Conservation (phyloP, 2,797 vertebrate species). For the Champsocephalus gunnari region DNA sequence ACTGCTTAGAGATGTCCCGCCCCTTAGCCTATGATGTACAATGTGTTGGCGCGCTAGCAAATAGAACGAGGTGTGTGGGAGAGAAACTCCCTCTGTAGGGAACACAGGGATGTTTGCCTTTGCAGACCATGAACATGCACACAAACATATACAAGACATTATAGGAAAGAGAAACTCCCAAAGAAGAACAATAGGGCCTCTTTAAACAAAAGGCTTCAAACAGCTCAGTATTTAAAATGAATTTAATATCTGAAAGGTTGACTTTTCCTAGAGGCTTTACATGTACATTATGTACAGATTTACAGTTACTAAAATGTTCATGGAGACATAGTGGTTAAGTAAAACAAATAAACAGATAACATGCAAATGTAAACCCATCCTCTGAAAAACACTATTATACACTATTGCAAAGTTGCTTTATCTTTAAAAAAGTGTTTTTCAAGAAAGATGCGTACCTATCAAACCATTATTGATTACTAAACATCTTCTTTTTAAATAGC, state of each 20-base stretch:
- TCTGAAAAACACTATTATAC: constrained; percentile 34
- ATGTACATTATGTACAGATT: constrained; percentile 76
- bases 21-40: too few species aligned
- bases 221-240: constrained; percentile 65
- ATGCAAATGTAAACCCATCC: constrained; percentile 53
- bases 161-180: too few species aligned
- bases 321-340: constrained; percentile 45
- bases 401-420: constrained; percentile 39
- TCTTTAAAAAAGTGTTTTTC: constrained; percentile 30
- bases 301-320: constrained; percentile 66
- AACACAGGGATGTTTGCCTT: too few species aligned
- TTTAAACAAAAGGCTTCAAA: constrained; percentile 20
- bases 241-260: constrained; percentile 78
- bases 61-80: too few species aligned
- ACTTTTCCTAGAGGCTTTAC: constrained; percentile 69
- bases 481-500: background rate
- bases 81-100: too few species aligned
- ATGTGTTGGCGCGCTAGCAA: too few species aligned
- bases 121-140: too few species aligned
- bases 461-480: background rate
- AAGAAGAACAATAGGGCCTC: too few species aligned
- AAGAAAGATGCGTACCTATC: constrained; percentile 34
- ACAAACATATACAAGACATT: too few species aligned
- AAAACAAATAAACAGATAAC: constrained; percentile 37
- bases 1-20: too few species aligned